These are phyloP conservation scores for Drosophila pseudotalamancana DNA, from an alignment of 2,888 invertebrate species.

Conservation along the genomic window DNA sequence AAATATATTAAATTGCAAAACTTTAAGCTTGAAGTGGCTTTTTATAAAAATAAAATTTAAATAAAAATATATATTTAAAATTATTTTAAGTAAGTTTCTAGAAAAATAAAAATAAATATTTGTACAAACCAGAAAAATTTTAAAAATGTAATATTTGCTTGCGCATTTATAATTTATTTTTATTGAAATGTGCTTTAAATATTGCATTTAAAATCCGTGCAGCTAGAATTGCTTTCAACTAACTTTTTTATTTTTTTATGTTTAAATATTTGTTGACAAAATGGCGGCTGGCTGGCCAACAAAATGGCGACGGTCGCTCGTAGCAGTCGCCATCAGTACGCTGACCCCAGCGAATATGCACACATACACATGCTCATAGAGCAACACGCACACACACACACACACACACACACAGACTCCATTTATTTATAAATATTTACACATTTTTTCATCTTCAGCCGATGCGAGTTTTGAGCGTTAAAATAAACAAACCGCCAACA, in stretches of 20 bases:
- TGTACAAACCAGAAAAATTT: too few species aligned
- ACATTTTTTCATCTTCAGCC: constrained; percentile 41
- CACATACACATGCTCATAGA: constrained; percentile 5
- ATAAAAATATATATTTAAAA: too few species aligned
- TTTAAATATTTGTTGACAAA: constrained; percentile 33
- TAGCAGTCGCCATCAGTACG: constrained; percentile 46
- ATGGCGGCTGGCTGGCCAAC: constrained; percentile 43
- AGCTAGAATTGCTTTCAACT: neutral
- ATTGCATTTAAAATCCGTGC: neutral
- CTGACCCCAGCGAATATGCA: constrained; percentile 49
- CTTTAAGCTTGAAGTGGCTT: too few species aligned
- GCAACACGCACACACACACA: constrained; percentile 4
- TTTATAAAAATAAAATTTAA: too few species aligned
- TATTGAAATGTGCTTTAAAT: too few species aligned
- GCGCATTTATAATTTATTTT: too few species aligned
- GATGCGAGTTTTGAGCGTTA: constrained; percentile 53
- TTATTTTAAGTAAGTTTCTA: too few species aligned
- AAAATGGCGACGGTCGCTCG: constrained; percentile 58
- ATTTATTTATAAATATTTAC: constrained; percentile 64
- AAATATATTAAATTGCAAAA: too few species aligned
- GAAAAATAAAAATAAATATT: too few species aligned
- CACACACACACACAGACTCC: constrained; percentile 36
- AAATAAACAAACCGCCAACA: constrained; percentile 59
- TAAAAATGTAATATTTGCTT: too few species aligned
- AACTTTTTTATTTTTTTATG: neutral